Evolutionary conservation across 53 echinoderm and acorn worm species (phyloP).

Genomic region (Arbacia lixula): DNA sequence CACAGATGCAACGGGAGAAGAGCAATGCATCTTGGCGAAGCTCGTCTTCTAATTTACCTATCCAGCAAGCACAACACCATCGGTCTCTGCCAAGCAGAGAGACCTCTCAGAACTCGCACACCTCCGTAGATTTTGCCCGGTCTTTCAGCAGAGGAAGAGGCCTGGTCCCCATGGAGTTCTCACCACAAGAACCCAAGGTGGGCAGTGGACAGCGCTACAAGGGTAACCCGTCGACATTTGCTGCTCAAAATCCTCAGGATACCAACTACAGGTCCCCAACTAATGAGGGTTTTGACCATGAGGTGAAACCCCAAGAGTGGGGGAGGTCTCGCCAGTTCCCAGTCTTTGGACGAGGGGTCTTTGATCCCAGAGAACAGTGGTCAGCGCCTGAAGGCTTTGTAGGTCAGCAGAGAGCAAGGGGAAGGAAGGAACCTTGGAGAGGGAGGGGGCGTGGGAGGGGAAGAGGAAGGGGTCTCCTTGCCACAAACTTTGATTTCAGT

Average conservation of each 20-base stretch:
- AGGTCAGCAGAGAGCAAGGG: neutral
- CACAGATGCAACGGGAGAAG: too few relatives aligned
- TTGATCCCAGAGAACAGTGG: neutral
- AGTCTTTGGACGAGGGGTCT: slow-evolving; percentile 18
- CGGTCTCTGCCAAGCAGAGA: too few relatives aligned
- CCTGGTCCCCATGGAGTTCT: neutral
- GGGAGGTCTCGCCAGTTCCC: neutral
- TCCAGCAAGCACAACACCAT: too few relatives aligned
- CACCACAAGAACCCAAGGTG: neutral
- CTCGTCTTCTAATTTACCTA: too few relatives aligned
- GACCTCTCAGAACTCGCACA: neutral
- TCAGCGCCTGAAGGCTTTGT: neutral
- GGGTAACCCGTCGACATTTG: too few relatives aligned
- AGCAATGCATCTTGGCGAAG: too few relatives aligned
- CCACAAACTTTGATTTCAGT: slow-evolving; percentile 40
- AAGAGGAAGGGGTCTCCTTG: slow-evolving; percentile 30
- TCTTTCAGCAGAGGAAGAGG: slow-evolving; percentile 26
- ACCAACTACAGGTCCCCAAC: too few relatives aligned
- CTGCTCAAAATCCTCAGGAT: too few relatives aligned
- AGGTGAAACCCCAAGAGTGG: too few relatives aligned
- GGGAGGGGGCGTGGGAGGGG: slow-evolving; percentile 11
- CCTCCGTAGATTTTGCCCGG: slow-evolving; percentile 6
- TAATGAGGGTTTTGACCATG: too few relatives aligned
- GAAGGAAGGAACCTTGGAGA: slow-evolving; percentile 2
- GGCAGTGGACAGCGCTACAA: too few relatives aligned